Evolutionary conservation across 2,113 vertebrate species (phyloP).

Genomic region (Gallinago undulata): DNA sequence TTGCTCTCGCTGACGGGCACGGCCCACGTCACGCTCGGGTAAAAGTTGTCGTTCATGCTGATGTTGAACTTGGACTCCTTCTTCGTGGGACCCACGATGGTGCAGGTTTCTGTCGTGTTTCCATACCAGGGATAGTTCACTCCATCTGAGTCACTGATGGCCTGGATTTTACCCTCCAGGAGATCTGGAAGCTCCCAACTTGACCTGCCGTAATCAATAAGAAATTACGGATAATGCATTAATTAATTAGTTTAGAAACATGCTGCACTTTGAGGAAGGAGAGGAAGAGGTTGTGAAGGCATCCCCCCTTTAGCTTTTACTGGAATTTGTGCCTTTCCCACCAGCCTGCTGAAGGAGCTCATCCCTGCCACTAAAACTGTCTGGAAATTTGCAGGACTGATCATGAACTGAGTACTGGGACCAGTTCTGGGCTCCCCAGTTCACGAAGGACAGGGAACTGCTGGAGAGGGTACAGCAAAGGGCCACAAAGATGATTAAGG

Average conservation of each 20-base stretch:
- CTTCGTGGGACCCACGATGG: constrained; percentile 90
- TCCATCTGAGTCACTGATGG: constrained; percentile 96
- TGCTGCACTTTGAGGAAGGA: rapidly evolving
- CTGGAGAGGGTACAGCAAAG: no score
- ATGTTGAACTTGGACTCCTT: constrained; percentile 90
- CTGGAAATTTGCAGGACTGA: background rate
- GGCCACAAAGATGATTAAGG: no score
- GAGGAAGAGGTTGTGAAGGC: background rate
- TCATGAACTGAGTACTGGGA: no score
- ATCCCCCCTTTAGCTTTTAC: background rate
- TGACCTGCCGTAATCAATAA: constrained; percentile 78
- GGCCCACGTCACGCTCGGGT: constrained; percentile 98
- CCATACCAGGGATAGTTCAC: constrained; percentile 99
- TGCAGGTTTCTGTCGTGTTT: constrained; percentile 96
- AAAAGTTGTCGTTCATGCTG: constrained; percentile 99
- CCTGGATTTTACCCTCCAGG: constrained; percentile 86
- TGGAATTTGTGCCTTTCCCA: background rate
- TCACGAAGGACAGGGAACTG: no score
- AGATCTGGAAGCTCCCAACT: constrained; percentile 98
- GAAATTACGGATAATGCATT: background rate
- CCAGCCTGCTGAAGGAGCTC: background rate
- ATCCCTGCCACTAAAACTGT: background rate
- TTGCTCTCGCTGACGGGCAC: constrained; percentile 94
- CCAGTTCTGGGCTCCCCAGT: no score
- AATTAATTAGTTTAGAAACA: background rate